Evolutionary conservation across 2,113 vertebrate genomes (phyloP).

Genomic region (Mirza zaza): DNA sequence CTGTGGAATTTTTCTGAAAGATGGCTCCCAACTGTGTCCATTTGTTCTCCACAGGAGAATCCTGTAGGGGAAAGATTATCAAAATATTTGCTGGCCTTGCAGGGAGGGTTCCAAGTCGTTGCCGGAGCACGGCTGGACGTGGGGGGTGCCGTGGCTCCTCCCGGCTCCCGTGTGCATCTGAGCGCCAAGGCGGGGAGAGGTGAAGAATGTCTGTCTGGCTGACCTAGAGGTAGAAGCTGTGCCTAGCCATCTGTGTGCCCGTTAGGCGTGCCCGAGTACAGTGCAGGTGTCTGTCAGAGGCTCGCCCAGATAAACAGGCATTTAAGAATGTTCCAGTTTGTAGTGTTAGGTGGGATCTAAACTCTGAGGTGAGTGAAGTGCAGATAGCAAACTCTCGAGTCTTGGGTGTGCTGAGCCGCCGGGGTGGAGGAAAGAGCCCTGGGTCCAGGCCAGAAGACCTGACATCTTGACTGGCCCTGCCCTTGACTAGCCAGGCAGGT

Average conservation of each 20-base stretch:
- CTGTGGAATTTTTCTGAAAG: constrained; percentile 44
- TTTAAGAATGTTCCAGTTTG: neutral
- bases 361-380: neutral
- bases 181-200: neutral
- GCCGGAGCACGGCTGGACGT: neutral
- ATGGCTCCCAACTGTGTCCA: neutral
- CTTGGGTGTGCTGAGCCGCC: neutral
- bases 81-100: constrained; percentile 63
- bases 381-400: neutral
- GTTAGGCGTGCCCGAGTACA: neutral
- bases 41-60: constrained; percentile 56
- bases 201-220: neutral
- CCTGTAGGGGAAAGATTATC: constrained; percentile 64
- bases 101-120: neutral
- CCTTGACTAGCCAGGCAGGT: neutral
- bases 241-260: constrained; percentile 9
- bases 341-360: constrained; percentile 17
- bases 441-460: neutral
- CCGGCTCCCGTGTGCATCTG: neutral
- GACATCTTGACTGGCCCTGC: neutral
- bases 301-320: constrained; percentile 22
- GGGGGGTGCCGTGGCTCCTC: constrained; percentile 8
- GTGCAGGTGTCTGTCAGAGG: neutral
- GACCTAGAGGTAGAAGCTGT: neutral
- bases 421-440: neutral